Percentiles rank a stretch among this genome's conserved stretches.
Conservation (phyloP, 2,797 vertebrate genomes). For the Microctenopoma steveboyesi region DNA sequence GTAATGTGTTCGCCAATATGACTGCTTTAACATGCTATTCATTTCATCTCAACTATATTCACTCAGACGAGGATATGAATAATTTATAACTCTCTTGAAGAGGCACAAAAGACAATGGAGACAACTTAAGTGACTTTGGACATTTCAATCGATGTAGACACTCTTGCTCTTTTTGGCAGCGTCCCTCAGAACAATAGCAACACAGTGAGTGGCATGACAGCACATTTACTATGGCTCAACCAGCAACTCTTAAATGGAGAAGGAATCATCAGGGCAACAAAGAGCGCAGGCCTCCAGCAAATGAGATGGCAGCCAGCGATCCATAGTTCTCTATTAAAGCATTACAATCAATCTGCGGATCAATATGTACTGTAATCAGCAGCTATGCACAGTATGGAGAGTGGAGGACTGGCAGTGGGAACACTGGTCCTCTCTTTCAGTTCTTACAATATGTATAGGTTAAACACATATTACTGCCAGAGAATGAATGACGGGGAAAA, state of each 20-base stretch:
- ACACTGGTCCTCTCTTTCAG: slow-evolving; percentile 26
- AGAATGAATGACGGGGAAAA: no score
- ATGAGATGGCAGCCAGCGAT: slow-evolving; percentile 48
- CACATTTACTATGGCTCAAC: slow-evolving; percentile 36
- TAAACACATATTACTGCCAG: no score
- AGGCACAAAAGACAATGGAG: not conserved
- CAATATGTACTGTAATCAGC: slow-evolving; percentile 69
- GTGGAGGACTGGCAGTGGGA: slow-evolving; percentile 20
- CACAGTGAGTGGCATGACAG: not conserved
- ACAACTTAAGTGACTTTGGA: slow-evolving; percentile 5
- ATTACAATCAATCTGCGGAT: slow-evolving; percentile 56
- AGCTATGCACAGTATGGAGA: slow-evolving; percentile 31
- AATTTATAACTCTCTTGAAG: not conserved
- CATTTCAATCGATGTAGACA: slow-evolving; percentile 27
- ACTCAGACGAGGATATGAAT: not conserved
- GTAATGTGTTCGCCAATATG: not conserved
- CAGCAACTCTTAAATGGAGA: slow-evolving; percentile 8
- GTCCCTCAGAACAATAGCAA: slow-evolving; percentile 31
- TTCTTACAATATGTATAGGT: no score
- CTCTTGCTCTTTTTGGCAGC: slow-evolving; percentile 1
- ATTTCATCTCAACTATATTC: not conserved
- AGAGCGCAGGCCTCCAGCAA: slow-evolving; percentile 48
- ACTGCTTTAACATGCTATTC: not conserved
- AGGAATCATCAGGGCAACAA: slow-evolving; percentile 26
- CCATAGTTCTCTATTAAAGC: slow-evolving; percentile 60